phyloP scores from a whole-genome alignment of 2,113 vertebrate genomes.

The Bufo bufo region DNA sequence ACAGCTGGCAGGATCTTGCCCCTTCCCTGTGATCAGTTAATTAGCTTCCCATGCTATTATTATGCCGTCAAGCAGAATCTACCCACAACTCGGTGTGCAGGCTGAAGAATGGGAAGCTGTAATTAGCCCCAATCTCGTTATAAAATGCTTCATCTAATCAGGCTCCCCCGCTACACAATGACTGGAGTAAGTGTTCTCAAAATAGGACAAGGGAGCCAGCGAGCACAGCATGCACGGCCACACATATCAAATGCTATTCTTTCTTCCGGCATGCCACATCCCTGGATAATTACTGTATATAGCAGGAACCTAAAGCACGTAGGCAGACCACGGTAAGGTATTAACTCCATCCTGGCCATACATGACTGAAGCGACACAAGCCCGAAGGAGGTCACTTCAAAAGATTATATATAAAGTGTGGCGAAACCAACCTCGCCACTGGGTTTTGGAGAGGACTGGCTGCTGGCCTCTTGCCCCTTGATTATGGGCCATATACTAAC shows the following conservation, averaged over 20 bases:
- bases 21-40: slow-evolving; percentile 69
- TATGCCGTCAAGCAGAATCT: slow-evolving; percentile 73
- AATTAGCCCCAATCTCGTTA: slow-evolving; percentile 89
- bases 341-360: background rate
- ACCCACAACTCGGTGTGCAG: slow-evolving; percentile 70
- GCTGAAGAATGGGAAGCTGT: slow-evolving; percentile 76
- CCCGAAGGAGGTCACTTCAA: no score
- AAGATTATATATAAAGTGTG: no score
- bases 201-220: slow-evolving; percentile 62
- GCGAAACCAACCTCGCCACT: no score
- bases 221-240: slow-evolving; percentile 29
- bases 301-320: slow-evolving; percentile 4
- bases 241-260: slow-evolving; percentile 27
- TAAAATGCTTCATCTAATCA: slow-evolving; percentile 75
- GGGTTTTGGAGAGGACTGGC: no score
- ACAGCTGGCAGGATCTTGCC: slow-evolving; percentile 68
- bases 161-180: slow-evolving; percentile 71
- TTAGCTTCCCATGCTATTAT: slow-evolving; percentile 73
- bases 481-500: no score
- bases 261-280: background rate
- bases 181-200: slow-evolving; percentile 64
- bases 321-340: background rate
- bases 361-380: no score
- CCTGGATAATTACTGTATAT: slow-evolving; percentile 32
- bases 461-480: no score